These are phyloP conservation scores for Biston betularia DNA, from an alignment of 2,888 invertebrate genomes.

Conservation along the genomic window DNA sequence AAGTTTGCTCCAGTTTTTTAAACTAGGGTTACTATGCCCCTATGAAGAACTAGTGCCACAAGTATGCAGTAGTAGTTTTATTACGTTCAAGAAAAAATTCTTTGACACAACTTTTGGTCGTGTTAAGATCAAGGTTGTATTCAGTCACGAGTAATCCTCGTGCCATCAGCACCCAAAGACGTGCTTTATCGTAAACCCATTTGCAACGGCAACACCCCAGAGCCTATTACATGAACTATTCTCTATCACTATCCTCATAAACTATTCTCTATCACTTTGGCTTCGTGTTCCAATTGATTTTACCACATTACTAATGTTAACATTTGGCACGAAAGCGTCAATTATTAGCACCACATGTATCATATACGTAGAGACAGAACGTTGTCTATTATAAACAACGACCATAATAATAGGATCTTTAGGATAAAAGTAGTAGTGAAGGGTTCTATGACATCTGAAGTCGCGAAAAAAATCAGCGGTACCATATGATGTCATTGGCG, in stretches of 20 bases:
- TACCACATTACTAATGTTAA: constrained; percentile 17
- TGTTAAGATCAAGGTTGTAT: constrained; percentile 4
- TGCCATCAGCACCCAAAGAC: constrained; percentile 23
- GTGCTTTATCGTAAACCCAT: constrained; percentile 25
- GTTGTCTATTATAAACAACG: constrained; percentile 3
- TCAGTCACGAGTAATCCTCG: constrained; percentile 24
- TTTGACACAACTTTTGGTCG: background rate
- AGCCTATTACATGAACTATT: constrained; percentile 27
- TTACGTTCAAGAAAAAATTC: constrained; percentile 9
- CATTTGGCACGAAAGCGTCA: constrained; percentile 5
- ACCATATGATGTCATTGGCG: too few relatives aligned
- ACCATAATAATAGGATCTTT: background rate
- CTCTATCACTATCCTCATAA: constrained; percentile 25
- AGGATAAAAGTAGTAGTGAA: too few relatives aligned
- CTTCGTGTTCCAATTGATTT: constrained; percentile 19
- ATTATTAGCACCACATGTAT: constrained; percentile 12
- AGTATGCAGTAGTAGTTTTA: too few relatives aligned
- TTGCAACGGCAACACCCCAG: constrained; percentile 25
- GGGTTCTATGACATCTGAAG: too few relatives aligned
- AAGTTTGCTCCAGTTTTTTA: too few relatives aligned
- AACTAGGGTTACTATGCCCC: too few relatives aligned
- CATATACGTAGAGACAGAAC: constrained; percentile 1
- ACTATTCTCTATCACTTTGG: constrained; percentile 25
- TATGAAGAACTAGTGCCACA: too few relatives aligned
- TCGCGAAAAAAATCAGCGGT: too few relatives aligned